Evolutionary conservation across 2,113 vertebrate genomes (phyloP), one percentile per base, ranked within the genome.

Genomic region (Cochlearius cochlearius): DNA sequence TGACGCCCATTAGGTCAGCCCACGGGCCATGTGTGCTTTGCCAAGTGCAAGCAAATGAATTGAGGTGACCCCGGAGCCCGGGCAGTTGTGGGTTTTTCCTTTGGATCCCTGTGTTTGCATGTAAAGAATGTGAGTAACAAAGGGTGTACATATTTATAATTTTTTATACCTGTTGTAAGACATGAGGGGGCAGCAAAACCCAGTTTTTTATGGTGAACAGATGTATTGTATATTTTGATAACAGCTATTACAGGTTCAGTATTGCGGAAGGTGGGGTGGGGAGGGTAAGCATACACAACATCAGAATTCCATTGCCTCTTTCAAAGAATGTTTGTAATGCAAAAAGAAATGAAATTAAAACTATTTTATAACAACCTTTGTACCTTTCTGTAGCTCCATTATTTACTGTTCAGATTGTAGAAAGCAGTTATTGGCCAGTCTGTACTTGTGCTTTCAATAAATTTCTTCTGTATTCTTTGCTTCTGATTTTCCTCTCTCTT

Each of bases 221-320:
- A 98, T 98, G 98, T 97, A 98, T 96, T 98, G 97, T 98, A 98
- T 98, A 98, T 98, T 98, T 98, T 98, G 98, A 98, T 98, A 98
- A 93, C 97, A 96, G 97, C 98, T 90, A 90, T 97, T 96, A 96
- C 98, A 98, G 98, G 98, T 97, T 97, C 98, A 98, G 98, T 98
- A 98, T 98, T 98, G 98, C 86, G 89, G 94, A 95, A 90, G 80
- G 96, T 86, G 96, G 95, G 92, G 97, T 94, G 89, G 93, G 93
- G 88, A 84, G 96, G 89, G 96, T 88, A 90, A 95, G 73, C 85
- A 72, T 94, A 88, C 89, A 91, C 78, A 87, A 93, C 97, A 96
- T 89, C 96, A 92, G 78, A 97, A 97, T 96, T 97, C 97, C 97
- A 97, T 96, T 88, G 96, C 98, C 97, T 96, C 82, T 92, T 96